Evolutionary conservation across 2,113 vertebrate species (phyloP).

Genomic region (Paramisgurnus dabryanus): DNA sequence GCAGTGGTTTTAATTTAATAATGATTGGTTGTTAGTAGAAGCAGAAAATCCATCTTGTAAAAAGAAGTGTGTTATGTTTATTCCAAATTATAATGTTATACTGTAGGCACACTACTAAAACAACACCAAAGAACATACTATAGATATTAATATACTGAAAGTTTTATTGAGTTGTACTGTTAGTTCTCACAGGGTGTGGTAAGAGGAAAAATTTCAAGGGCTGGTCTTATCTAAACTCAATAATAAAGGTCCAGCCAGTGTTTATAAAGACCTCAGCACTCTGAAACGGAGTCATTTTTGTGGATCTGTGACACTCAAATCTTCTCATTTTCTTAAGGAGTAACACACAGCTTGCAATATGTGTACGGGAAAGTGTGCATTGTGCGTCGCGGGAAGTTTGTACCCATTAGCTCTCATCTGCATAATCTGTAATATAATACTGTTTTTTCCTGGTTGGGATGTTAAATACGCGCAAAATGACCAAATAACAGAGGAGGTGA

Average conservation of each 20-base stretch:
- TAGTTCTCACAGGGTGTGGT: constrained; percentile 19
- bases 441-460: constrained; percentile 77
- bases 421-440: constrained; percentile 77
- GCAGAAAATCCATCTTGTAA: not conserved
- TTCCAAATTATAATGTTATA: not conserved
- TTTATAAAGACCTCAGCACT: constrained; percentile 15
- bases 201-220: not conserved
- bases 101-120: not conserved
- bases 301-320: not conserved
- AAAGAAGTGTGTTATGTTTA: not conserved
- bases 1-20: not conserved
- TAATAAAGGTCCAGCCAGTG: constrained; percentile 2
- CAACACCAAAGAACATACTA: not conserved
- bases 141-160: not conserved
- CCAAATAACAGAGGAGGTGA: constrained; percentile 74
- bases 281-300: not conserved
- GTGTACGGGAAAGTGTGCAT: constrained; percentile 78
- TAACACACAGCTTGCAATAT: constrained; percentile 55
- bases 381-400: constrained; percentile 67
- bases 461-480: constrained; percentile 66
- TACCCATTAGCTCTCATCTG: constrained; percentile 73
- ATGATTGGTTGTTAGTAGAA: not conserved
- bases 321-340: not conserved
- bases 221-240: constrained; percentile 31
- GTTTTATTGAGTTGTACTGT: not conserved